Evolutionary conservation across 2,113 vertebrate genomes (phyloP), one percentile per base, ranked within the genome.

Genomic region (Protomyctophum bolini): DNA sequence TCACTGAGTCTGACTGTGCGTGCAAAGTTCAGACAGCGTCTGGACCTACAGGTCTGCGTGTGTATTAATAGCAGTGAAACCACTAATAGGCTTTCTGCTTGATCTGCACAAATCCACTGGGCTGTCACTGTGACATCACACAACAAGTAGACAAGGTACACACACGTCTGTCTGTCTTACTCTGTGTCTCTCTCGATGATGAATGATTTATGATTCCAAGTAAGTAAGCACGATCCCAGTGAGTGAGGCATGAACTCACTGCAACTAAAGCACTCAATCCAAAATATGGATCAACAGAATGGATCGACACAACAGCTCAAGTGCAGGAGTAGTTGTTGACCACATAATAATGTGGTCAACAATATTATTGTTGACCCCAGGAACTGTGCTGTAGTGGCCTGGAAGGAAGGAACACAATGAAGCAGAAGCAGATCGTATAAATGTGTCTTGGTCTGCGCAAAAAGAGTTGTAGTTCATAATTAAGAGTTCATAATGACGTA

Each of bases 71-170:
- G 49, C 66, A 58, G 81, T 58, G 28, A 45, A 58, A 73, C 62
- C 62, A 69, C 79, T 90, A 90, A 91, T 91, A 90, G 91, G 89
- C 83, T 91, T 91, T 89, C 82, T 90, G 89, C 64, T 73, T 90
- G 87, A 87, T 87, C 87, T 86, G 82, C 78, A 66, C 85, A 88
- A 91, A 91, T 88, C 84, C 86, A 83, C 15, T 41, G 49, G 66
- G 72, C 70, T 57, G 46, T 70, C 56, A 70, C 67, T 29, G 64
- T 77, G 56, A 66, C 70, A 70, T 58, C 21, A n/a, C 59, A 62
- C n/a, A 48, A 62, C 57, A 59, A 58, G 63, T 62, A 58, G 28
- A 33, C 49, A 56, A 45, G 6, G 33, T 41, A 41, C 33, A 41
- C 33, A 33, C 33, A 57, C 9, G 33, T 41, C 33, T 6, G n/a